Evolutionary conservation across 2,797 vertebrate species (phyloP), one percentile per base, ranked within the genome.

Genomic region (Hylomyscus alleni): DNA sequence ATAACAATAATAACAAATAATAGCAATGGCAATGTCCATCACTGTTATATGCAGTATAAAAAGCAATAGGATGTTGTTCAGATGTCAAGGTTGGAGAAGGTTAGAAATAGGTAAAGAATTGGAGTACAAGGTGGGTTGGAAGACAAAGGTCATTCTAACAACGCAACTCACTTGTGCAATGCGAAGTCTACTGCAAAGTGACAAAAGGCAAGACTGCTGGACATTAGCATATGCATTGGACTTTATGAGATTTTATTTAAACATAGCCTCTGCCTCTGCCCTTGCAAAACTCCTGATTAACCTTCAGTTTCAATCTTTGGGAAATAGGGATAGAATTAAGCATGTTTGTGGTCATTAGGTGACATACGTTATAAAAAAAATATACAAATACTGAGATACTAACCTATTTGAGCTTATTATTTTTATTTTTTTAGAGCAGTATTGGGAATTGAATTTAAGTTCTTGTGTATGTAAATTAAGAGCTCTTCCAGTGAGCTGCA

Each of bases 271-370:
- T 91, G 31, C 3, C 7, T 22, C 2, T 93, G 34, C 44, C 1
- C 19, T 91, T 95, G n/a, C 4, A 65, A 6, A 60, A 65, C 54
- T 44, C 14, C n/a, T 82, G 47, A 76, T 90, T 72, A 22, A 52
- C 24, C 77, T 93, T 87, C 15, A 65, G n/a, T 88, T 93, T 78
- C 37, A 69, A 50, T 19, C 67, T 85, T 6, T 92, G 54, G 44
- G 90, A 93, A 96, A 80, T 37, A 31, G 3, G 1, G 4, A 52
- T 26, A 73, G 7, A n/a, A 34, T 75, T 47, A 78, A 82, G 14
- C 31, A 3, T 58, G 47, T 73, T 92, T 91, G 52, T 37, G 31
- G 15, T 83, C 34, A 93, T n/a, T 65, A 75, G 37, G 12, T 77
- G 14, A 85, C 89, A 62, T 77, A 87, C 29, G 52, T 31, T 50